Evolutionary conservation across 2,888 invertebrate genomes (phyloP), one percentile per base, ranked within the genome.

Genomic region (Diloba caeruleocephala): DNA sequence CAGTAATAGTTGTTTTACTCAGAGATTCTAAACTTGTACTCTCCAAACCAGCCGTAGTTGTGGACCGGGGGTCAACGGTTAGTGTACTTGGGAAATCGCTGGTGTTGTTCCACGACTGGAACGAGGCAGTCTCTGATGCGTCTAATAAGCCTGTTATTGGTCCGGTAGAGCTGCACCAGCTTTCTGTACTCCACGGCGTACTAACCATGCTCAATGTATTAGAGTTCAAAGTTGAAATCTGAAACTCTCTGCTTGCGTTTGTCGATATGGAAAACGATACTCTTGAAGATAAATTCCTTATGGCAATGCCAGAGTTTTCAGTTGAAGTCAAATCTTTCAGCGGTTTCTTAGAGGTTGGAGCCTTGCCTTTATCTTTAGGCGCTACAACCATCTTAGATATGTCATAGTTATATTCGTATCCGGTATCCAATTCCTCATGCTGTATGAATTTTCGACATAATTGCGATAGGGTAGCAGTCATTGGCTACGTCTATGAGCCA

Each of bases 401-500:
- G n/a, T n/a, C 17, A 19, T 25, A n/a, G 12, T 19, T 29, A n/a
- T n/a, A n/a, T 8, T 17, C 6, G 8, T 42, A 7, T 12, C 6
- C n/a, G n/a, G 15, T 23, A 2, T 10, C 10, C 15, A 42, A 6
- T 12, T 33, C 29, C 23, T 71, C 55, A 84, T 0, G 84, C 85
- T 7, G 85, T 85, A 51, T 91, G 91, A 17, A 91, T 79, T 62
- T 81, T 88, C 0, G 89, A 85, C 85, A 92, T 85, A 26, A 78
- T 61, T 1, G 76, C 73, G 19, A 92, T 77, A 0, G 91, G 92
- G 41, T 92, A 92, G 60, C 82, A 84, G 33, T 87, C 87, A 14
- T 81, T 80, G 2, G 89, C 92, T 8, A 87, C 71, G 10, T 89
- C 86, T n/a, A 90, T 34, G 1, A 92, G 70, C 91, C 90, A 92